These are phyloP conservation scores for Mustela nigripes DNA, from an alignment of 2,113 vertebrate species.

Conservation along the genomic window DNA sequence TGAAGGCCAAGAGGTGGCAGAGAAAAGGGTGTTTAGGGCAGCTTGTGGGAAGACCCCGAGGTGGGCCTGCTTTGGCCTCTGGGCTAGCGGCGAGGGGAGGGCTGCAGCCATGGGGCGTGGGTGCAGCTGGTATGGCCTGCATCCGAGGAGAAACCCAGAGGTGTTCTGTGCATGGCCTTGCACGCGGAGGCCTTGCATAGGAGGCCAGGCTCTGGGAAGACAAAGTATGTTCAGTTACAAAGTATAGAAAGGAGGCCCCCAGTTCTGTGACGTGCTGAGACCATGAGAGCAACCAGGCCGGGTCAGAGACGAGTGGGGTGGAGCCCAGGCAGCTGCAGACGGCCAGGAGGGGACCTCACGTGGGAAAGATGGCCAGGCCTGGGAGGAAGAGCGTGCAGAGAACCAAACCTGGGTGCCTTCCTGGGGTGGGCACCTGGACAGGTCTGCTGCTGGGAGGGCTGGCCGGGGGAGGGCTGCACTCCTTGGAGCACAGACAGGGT, in stretches of 20 bases:
- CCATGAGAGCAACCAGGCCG: neutral
- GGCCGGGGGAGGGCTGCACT: neutral
- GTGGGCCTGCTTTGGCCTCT: neutral
- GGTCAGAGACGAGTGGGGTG: neutral
- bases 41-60: neutral
- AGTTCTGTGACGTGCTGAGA: neutral
- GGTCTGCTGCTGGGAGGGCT: neutral
- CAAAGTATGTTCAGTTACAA: neutral
- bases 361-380: neutral
- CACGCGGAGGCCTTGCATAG: neutral
- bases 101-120: rapidly evolving
- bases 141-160: neutral
- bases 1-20: neutral
- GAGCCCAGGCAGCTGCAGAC: neutral
- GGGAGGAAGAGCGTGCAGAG: neutral
- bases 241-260: neutral
- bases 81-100: neutral
- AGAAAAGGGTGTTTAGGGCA: neutral
- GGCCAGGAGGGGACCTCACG: rapidly evolving
- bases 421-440: rapidly evolving
- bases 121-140: neutral
- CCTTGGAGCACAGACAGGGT: too few species aligned
- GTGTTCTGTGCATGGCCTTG: neutral
- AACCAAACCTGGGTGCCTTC: too few species aligned
- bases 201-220: neutral